Base-by-base conservation (phyloP, 92 coral and sea anemone genomes). In the Heteractis magnifica region DNA sequence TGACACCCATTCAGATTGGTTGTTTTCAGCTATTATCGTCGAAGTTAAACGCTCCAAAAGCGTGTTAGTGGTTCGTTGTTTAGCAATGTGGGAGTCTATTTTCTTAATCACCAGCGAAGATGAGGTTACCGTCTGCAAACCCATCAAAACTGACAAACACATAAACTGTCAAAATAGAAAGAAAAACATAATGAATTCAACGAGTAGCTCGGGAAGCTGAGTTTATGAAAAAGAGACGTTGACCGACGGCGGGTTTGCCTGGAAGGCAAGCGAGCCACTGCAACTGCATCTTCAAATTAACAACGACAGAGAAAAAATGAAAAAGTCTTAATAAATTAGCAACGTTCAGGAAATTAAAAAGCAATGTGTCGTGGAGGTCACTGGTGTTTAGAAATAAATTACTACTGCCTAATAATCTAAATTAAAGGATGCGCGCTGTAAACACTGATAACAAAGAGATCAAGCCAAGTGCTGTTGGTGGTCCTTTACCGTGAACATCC, bases 91-190 rank as follows among this genome's bases (percentile, higher is more conserved):
- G 80, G 59, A 56, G 80, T 56, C 56, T 79, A 79, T 34, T 23
- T 59, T 79, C 55, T 62, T 79, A 62, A 58, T 58, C 65, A 41
- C 55, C 41, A 51, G 20, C 41, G 73, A 79, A 23, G 71, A 68
- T 68, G 83, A 62, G 76, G 23, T 80, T 65, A n/a, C 75, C 23
- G 19, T 80, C 75, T 72, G 52, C 19, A 72, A 48, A 77, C 62
- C 12, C 75, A 72, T 80, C 83, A 80, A 80, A 65, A 80, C 23
- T 59, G 56, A 8, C 52, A 65, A 19, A 53, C 21, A 62, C 75
- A 80, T 34, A 49, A 80, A 64, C 83, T 80, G 83, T 80, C 83
- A 80, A 80, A 50, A 62, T 11, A 65, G 83, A 50, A 77, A 68
- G 49, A 50, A 52, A 77, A 77, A 49, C 65, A n/a, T 53, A 52